phyloP scores from a whole-genome alignment of 2,888 invertebrate species.

The Magallana nippona region DNA sequence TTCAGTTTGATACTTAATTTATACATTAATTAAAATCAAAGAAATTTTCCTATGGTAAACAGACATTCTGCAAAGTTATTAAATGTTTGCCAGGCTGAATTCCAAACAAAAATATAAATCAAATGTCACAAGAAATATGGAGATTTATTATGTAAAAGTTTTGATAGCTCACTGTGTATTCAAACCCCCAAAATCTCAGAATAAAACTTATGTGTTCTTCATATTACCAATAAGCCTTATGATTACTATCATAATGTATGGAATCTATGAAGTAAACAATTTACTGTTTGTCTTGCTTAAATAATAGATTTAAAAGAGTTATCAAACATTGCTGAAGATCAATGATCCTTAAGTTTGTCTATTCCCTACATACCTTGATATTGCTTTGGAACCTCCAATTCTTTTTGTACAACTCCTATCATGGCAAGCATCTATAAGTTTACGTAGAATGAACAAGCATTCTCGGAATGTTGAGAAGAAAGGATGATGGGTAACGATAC shows the following conservation, averaged over 20 bases:
- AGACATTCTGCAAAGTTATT: too few species aligned
- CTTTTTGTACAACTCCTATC: conserved; percentile 88
- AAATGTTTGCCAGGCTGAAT: too few species aligned
- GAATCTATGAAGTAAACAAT: too few species aligned
- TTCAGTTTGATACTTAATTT: too few species aligned
- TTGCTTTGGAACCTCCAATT: conserved; percentile 91
- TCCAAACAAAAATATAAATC: too few species aligned
- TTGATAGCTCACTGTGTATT: too few species aligned
- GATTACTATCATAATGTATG: not conserved
- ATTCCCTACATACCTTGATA: conserved; percentile 85
- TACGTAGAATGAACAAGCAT: conserved; percentile 96
- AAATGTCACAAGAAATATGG: too few species aligned
- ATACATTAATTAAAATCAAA: too few species aligned
- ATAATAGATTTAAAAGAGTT: not conserved
- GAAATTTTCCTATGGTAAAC: too few species aligned
- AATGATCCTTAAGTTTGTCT: not conserved
- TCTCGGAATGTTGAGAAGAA: conserved; percentile 99
- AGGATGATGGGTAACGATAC: conserved; percentile 98
- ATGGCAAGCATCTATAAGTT: conserved; percentile 98
- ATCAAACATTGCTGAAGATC: not conserved
- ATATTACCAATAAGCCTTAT: not conserved
- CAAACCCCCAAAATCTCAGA: too few species aligned
- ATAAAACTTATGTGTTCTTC: too few species aligned
- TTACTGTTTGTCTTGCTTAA: not conserved
- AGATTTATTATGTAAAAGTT: too few species aligned